Base-by-base conservation (phyloP, 1,140 invertebrate species). In the Drosophila punjabiensis region DNA sequence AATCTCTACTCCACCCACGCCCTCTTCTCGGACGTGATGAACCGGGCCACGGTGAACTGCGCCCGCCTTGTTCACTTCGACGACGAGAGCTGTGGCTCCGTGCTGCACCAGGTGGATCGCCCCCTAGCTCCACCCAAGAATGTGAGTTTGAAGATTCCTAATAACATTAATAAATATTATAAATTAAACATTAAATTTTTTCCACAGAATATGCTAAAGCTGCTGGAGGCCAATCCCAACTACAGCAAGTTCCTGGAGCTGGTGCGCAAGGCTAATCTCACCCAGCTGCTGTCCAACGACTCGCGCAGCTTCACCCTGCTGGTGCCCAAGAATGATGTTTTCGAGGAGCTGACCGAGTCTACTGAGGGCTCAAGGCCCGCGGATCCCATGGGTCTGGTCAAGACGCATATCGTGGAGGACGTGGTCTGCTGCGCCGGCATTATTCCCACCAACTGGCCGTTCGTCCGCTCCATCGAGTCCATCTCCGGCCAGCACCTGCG, bases 301-400 rank as follows among this genome's bases (percentile, higher is more conserved):
- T 76, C 79, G 2, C 79, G 79, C 5, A 88, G 80, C 28, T 87
- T 93, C 14, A 96, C 96, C 0, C 89, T 96, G 5, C 87, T 96
- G 33, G 95, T 95, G 14, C 95, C 96, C 5, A 95, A 95, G 11
- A 95, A 96, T 81, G 95, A 95, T 78, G 95, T 95, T 37, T 96
- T 96, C 76, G 93, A 93, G 10, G 93, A 93, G 77, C 74, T 94
- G 14, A 68, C 28, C 50, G 91, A 93, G n/a, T 92, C 93, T 30
- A 81, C 79, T 18, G 84, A 92, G n/a, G 39, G 58, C 2, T 62
- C 56, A 0, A 83, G 71, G 67, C 18, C 79, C 8, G 35, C 48
- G 3, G 87, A 92, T 55, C 55, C 91, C 6, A 67, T 86, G 68
- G 73, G 82, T 6, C 53, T 93, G n/a, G 80, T 93, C 48, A 93